Conservation (phyloP, 2,888 invertebrate species). For the Smittia sp. region DNA sequence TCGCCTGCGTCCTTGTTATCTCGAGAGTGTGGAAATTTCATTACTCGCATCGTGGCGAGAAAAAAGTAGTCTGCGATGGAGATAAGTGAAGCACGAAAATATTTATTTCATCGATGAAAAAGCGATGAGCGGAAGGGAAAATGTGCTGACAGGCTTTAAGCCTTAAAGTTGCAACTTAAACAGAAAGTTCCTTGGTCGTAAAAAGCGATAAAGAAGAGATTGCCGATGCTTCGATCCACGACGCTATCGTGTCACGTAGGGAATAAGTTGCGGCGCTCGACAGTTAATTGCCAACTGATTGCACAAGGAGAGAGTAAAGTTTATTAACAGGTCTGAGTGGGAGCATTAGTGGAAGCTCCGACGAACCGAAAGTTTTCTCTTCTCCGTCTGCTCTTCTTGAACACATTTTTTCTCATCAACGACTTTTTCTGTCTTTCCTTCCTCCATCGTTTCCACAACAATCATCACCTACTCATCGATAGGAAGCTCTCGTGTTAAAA, state of each 20-base stretch:
- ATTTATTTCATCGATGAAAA: background rate
- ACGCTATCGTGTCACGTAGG: too few relatives aligned
- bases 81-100: background rate
- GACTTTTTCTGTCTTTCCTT: constrained; percentile 5
- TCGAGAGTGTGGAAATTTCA: background rate
- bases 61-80: background rate
- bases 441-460: background rate
- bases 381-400: background rate
- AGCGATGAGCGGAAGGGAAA: background rate
- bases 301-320: too few relatives aligned
- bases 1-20: background rate
- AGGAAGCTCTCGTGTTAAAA: constrained; percentile 92
- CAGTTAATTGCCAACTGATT: too few relatives aligned
- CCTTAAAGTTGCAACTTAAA: background rate
- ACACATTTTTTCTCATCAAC: constrained; percentile 1
- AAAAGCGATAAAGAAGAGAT: too few relatives aligned
- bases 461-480: constrained; percentile 46
- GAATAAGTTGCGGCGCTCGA: too few relatives aligned
- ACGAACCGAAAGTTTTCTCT: too few relatives aligned
- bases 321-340: too few relatives aligned
- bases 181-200: background rate
- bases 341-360: too few relatives aligned
- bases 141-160: background rate
- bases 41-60: background rate
- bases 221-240: too few relatives aligned